These are phyloP conservation scores for Psittacula echo DNA, from an alignment of 2,797 vertebrate genomes.

Conservation along the genomic window DNA sequence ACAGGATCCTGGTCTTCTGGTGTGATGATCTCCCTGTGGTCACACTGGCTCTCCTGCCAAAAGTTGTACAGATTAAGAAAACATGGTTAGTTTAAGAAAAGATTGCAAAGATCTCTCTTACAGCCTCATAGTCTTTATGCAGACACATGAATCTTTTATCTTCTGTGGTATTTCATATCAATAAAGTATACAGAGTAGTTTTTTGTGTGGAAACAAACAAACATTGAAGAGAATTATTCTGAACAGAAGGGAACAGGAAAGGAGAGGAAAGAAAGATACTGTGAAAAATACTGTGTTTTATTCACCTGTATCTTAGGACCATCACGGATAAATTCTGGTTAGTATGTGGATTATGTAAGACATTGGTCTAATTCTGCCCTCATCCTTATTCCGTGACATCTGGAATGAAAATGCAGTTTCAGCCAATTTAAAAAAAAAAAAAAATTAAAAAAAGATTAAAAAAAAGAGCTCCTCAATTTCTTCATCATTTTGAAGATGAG, in stretches of 20 bases:
- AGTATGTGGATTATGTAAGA: background rate
- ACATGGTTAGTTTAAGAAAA: background rate
- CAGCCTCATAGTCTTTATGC: background rate
- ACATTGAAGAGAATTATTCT: background rate
- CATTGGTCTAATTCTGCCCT: background rate
- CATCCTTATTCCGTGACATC: background rate
- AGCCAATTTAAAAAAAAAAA: background rate
- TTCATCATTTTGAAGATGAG: background rate
- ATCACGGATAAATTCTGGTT: background rate
- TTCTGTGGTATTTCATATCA: background rate
- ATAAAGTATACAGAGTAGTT: background rate
- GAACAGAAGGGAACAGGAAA: background rate
- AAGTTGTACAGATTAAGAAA: background rate
- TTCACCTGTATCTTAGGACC: background rate
- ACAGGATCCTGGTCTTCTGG: accelerated
- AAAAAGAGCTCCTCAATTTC: background rate
- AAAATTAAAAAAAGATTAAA: background rate
- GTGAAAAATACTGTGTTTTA: background rate
- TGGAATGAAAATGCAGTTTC: background rate
- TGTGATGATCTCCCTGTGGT: accelerated
- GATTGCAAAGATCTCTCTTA: background rate
- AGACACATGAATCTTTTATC: background rate
- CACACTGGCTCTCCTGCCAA: background rate
- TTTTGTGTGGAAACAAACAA: background rate
- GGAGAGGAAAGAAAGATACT: background rate